phyloP scores from a whole-genome alignment of 1,140 invertebrate species.

The Euborellia annulipes region DNA sequence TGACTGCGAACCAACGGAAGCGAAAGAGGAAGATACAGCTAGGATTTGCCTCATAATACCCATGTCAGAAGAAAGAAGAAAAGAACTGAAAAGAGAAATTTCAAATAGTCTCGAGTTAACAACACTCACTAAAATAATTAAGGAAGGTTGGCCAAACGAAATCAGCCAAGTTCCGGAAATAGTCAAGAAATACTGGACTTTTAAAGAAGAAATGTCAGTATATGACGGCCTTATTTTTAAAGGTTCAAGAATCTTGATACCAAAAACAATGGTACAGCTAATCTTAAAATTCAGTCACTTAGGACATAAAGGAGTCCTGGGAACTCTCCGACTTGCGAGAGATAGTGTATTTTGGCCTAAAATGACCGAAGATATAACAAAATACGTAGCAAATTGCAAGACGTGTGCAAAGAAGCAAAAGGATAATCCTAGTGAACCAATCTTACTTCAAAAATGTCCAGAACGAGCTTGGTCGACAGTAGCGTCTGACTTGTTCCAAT shows the following conservation, averaged over 20 bases:
- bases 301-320: background rate
- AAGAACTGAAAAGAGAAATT: no score
- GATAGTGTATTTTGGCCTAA: slow-evolving; percentile 5
- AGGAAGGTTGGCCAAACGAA: slow-evolving; percentile 2
- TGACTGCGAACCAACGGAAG: no score
- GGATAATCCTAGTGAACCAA: background rate
- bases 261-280: no score
- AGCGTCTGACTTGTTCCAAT: slow-evolving; percentile 2
- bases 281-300: no score
- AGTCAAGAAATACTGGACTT: slow-evolving; percentile 6
- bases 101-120: no score
- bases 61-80: no score
- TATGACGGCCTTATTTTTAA: slow-evolving; percentile 7
- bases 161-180: background rate
- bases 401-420: background rate
- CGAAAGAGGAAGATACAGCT: no score
- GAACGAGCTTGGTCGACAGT: background rate
- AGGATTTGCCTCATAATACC: no score
- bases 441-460: no score
- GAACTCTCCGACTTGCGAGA: no score
- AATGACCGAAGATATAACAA: slow-evolving; percentile 2
- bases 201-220: slow-evolving; percentile 4
- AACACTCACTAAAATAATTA: no score
- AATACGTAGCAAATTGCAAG: slow-evolving; percentile 1
- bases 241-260: background rate